Percentiles rank a stretch among this genome's conserved stretches.
These are phyloP conservation scores for Rattus rattus DNA, from an alignment of 2,113 vertebrate species.

Conservation along the genomic window DNA sequence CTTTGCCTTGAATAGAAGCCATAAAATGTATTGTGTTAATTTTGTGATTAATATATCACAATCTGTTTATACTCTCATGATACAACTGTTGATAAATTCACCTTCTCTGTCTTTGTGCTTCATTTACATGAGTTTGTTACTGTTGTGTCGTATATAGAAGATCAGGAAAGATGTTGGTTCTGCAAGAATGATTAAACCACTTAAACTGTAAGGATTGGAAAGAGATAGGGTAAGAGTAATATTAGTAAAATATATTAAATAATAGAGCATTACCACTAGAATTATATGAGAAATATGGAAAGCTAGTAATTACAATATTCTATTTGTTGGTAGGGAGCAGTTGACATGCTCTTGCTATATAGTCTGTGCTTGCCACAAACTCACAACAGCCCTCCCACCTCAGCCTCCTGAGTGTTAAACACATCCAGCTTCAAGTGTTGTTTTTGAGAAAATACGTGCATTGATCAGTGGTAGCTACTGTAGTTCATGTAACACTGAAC, in stretches of 20 bases:
- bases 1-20: constrained; percentile 14
- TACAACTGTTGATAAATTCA: background rate
- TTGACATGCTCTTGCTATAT: background rate
- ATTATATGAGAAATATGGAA: constrained; percentile 24
- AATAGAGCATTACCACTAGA: constrained; percentile 6
- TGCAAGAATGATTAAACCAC: background rate
- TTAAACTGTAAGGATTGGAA: constrained; percentile 16
- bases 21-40: constrained; percentile 26
- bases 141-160: background rate
- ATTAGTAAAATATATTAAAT: background rate
- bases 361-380: background rate
- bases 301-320: background rate
- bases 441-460: constrained; percentile 40
- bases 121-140: constrained; percentile 20
- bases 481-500: background rate
- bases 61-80: constrained; percentile 27
- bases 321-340: background rate
- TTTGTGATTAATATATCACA: background rate
- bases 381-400: background rate
- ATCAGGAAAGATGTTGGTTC: background rate
- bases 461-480: constrained; percentile 3
- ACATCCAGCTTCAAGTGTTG: background rate
- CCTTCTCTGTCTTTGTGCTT: background rate
- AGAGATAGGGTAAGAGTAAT: constrained; percentile 10
- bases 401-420: background rate